These are phyloP conservation scores for Avahi laniger DNA, from an alignment of 2,797 vertebrate genomes.

Conservation along the genomic window DNA sequence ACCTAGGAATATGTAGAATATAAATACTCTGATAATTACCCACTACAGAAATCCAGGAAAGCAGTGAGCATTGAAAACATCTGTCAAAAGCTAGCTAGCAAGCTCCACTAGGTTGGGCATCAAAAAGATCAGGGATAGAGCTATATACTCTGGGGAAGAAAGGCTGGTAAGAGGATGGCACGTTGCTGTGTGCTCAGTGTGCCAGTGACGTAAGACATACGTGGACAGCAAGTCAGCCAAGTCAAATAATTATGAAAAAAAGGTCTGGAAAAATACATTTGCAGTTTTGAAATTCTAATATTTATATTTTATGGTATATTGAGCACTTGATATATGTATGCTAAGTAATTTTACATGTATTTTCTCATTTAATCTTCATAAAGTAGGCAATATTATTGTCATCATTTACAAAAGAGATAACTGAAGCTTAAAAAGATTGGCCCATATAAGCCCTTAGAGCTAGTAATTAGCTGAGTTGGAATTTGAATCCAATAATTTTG, in stretches of 20 bases:
- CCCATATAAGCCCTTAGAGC: background rate
- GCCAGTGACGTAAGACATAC: background rate
- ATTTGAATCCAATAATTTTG: conserved; percentile 7
- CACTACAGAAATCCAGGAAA: background rate
- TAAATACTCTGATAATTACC: conserved; percentile 18
- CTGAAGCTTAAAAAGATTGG: background rate
- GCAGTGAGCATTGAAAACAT: conserved; percentile 5
- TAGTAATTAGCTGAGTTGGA: background rate
- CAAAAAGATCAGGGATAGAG: background rate
- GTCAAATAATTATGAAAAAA: background rate
- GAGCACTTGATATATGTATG: background rate
- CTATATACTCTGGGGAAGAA: background rate
- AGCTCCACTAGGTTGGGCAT: background rate
- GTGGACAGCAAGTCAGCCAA: background rate
- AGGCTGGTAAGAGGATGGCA: background rate
- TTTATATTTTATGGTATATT: background rate
- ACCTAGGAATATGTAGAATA: background rate
- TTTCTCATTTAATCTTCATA: background rate
- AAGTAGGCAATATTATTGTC: background rate
- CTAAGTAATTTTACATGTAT: background rate
- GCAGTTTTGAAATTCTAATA: background rate
- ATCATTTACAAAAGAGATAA: conserved; percentile 4
- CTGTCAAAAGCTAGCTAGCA: conserved; percentile 21
- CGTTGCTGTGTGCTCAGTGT: background rate
- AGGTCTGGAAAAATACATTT: background rate